Percentiles rank a stretch among this genome's conserved stretches.
These are phyloP conservation scores for Zaprionus africanus DNA, from an alignment of 1,140 invertebrate genomes.

Conservation along the genomic window DNA sequence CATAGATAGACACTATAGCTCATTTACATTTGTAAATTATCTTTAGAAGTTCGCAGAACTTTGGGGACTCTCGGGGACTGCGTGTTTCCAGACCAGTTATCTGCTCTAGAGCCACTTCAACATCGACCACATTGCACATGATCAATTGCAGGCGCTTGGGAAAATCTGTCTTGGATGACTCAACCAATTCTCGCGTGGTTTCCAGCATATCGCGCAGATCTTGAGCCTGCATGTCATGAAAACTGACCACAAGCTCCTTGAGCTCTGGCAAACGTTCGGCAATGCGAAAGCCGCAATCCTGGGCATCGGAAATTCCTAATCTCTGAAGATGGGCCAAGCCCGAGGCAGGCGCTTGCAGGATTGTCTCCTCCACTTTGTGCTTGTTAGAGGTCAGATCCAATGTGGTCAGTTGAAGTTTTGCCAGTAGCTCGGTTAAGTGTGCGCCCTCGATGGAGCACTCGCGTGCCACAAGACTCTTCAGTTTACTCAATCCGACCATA, in stretches of 20 bases:
- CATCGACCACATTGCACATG: conserved; percentile 66
- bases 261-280: conserved; percentile 54
- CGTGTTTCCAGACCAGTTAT: conserved; percentile 68
- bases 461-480: conserved; percentile 54
- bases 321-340: conserved; percentile 50
- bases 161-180: conserved; percentile 25
- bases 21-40: conserved; percentile 64
- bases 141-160: conserved; percentile 66
- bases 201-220: conserved; percentile 56
- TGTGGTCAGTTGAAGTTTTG: conserved; percentile 46
- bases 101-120: conserved; percentile 65
- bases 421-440: conserved; percentile 49
- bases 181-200: conserved; percentile 40
- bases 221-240: conserved; percentile 52
- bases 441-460: conserved; percentile 63
- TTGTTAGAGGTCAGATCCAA: conserved; percentile 60
- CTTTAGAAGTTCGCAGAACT: conserved; percentile 61
- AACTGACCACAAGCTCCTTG: conserved; percentile 60
- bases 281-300: conserved; percentile 61
- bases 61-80: conserved; percentile 56
- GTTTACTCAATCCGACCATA: conserved; percentile 37
- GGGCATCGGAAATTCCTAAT: conserved; percentile 61
- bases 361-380: conserved; percentile 53
- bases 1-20: conserved; percentile 14
- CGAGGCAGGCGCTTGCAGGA: conserved; percentile 40